Evolutionary conservation across 2,888 invertebrate genomes (phyloP), one percentile per base, ranked within the genome.

Genomic region (Phoenoteleia sp.): DNA sequence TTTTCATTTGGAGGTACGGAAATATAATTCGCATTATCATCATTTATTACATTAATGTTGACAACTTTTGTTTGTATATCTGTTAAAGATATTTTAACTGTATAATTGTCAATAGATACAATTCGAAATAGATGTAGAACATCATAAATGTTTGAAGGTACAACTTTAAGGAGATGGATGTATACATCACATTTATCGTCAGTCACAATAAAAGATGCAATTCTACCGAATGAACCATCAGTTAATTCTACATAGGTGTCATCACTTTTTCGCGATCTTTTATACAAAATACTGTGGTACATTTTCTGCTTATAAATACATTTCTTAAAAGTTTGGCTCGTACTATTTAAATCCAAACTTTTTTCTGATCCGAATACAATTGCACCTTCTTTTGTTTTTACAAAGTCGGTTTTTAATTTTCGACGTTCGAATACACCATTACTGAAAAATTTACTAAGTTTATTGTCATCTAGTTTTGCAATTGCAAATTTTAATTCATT

Each of bases 21-120:
- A 39, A 69, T 21, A 25, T 69, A 69, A 25, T 69, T 54, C 4
- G 23, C 33, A 6, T 13, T 33, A 25, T 17, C 21, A 29, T 66
- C 47, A 17, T 54, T 13, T 11, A 15, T 2, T 21, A 54, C n/a
- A 13, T 21, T 5, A 39, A 67, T 7, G 27, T 36, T 33, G 1
- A 67, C 64, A 36, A 67, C 49, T 67, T 67, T 67, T n/a, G 27
- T 21, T n/a, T n/a, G n/a, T n/a, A n/a, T n/a, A n/a, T n/a, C n/a
- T n/a, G n/a, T n/a, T n/a, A n/a, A n/a, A n/a, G n/a, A n/a, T n/a
- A n/a, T n/a, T n/a, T n/a, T n/a, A n/a, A n/a, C n/a, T n/a, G n/a
- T n/a, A n/a, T n/a, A n/a, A n/a, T n/a, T n/a, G n/a, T n/a, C n/a
- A n/a, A n/a, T n/a, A 19, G 42, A 42, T 15, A 27, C 6, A n/a